Evolutionary conservation across 1,140 invertebrate species (phyloP), one percentile per base, ranked within the genome.

Genomic region (Laupala kohalensis): DNA sequence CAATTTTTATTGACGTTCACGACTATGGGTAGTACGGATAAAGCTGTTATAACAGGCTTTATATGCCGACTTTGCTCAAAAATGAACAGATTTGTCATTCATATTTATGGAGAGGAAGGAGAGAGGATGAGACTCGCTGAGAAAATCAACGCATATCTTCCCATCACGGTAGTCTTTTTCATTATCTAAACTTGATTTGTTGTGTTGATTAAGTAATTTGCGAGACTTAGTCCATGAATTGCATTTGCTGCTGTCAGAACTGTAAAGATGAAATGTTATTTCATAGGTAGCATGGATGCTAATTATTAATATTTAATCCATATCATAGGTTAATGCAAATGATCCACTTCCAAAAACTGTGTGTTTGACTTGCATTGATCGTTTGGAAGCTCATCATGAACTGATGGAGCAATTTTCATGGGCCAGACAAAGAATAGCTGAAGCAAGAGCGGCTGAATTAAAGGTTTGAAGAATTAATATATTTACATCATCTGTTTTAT

Each of bases 1-100:
- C n/a, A n/a, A n/a, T n/a, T n/a, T n/a, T n/a, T n/a, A n/a, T n/a
- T n/a, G n/a, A n/a, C n/a, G n/a, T n/a, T n/a, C n/a, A n/a, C n/a
- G n/a, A n/a, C n/a, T n/a, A 91, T 91, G 89, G 89, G 89, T 69
- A 91, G 89, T 77, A 85, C 89, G 73, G 89, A 90, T 77, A 88
- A 86, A 82, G 89, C 87, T 71, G 84, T 90, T 75, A 85, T 91
- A 74, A 90, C 89, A 28, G 89, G 90, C 74, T 91, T 90, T 81
- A 88, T 91, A 78, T 91, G 90, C 81, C 85, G 90, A 79, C 84
- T 91, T 30, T 91, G 90, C 81, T 90, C 89, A 66, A 89, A 90
- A 84, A 90, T 91, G 88, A 90, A 90, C 79, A 84, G 86, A 78
- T 88, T 88, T 76, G 90, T 91, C 69, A 86, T 91, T 74, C 89